Conservation (phyloP, 2,113 vertebrate genomes). For the Macquaria ambigua region DNA sequence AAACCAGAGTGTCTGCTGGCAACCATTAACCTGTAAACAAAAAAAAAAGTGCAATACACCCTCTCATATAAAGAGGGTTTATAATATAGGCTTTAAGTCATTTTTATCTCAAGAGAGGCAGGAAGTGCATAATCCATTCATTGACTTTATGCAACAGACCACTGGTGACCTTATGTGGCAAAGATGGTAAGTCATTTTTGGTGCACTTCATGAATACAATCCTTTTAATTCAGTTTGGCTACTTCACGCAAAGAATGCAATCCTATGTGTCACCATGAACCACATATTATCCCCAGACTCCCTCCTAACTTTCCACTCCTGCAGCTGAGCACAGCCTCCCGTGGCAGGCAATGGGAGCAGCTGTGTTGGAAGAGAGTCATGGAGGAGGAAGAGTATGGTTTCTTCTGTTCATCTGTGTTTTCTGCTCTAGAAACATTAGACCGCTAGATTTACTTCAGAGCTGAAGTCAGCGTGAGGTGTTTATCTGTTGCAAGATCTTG, state of each 20-base stretch:
- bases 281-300: constrained; percentile 51
- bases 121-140: background rate
- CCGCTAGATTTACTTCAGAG: background rate
- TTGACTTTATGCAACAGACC: background rate
- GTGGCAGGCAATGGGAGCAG: constrained; percentile 43
- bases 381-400: constrained; percentile 8
- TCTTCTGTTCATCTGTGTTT: constrained; percentile 25
- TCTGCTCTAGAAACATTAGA: constrained; percentile 15
- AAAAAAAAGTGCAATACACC: no score
- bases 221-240: constrained; percentile 31
- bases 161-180: constrained; percentile 9
- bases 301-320: constrained; percentile 60
- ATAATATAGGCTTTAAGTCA: background rate
- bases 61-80: background rate
- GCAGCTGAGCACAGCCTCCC: constrained; percentile 40
- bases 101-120: background rate
- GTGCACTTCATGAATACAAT: constrained; percentile 11
- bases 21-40: background rate
- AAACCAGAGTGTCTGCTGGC: background rate
- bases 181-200: background rate
- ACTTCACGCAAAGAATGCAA: constrained; percentile 29
- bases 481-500: background rate
- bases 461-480: background rate
- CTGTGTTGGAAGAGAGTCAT: constrained; percentile 48
- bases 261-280: constrained; percentile 52